phyloP scores from a whole-genome alignment of 2,113 vertebrate species.

The Malurus cyaneus region DNA sequence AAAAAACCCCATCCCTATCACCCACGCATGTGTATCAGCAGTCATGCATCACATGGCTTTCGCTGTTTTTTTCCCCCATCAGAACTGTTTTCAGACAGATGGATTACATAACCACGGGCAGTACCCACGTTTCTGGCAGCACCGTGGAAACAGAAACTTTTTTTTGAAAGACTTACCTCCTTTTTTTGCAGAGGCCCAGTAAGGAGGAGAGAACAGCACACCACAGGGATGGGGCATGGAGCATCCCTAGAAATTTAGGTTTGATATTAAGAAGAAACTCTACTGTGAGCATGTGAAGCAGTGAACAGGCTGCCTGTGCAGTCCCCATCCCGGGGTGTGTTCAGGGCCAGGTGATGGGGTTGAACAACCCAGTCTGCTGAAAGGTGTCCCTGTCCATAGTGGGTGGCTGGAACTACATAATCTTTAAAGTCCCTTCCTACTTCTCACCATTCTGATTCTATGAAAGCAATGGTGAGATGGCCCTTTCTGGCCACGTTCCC shows the following conservation, averaged over 20 bases:
- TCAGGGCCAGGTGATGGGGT: neutral
- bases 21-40: neutral
- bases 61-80: neutral
- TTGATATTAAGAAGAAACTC: neutral
- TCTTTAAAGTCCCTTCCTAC: neutral
- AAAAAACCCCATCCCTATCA: neutral
- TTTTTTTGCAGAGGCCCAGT: neutral
- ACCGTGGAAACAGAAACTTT: neutral
- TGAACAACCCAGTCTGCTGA: neutral
- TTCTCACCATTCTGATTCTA: neutral
- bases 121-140: neutral
- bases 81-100: neutral
- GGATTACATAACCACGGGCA: neutral
- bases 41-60: neutral
- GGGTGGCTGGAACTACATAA: neutral
- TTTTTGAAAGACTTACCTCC: neutral
- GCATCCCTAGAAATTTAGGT: fast-evolving
- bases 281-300: fast-evolving
- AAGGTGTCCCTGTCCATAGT: fast-evolving
- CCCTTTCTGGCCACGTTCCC: neutral
- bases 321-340: fast-evolving
- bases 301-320: too few relatives aligned
- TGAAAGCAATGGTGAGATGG: fast-evolving
- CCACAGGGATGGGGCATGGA: fast-evolving
- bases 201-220: fast-evolving